Evolutionary conservation across 2,113 vertebrate species (phyloP).

Genomic region (Notechis scutatus): DNA sequence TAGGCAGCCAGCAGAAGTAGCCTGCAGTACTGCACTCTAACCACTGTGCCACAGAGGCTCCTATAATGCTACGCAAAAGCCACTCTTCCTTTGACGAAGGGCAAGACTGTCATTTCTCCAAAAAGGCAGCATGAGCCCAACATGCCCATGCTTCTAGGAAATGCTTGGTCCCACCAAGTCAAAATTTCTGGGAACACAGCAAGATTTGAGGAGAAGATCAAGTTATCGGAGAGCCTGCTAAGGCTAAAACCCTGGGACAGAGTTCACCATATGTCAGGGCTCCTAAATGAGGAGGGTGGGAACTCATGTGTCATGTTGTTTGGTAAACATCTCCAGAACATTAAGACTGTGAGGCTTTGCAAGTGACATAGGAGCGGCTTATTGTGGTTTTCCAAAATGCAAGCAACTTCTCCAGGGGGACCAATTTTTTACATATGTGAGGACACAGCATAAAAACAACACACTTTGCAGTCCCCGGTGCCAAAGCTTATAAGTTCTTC

Average conservation of each 20-base stretch:
- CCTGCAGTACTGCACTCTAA: no score
- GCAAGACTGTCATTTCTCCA: not conserved
- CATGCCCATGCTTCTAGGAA: not conserved
- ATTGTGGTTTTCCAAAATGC: not conserved
- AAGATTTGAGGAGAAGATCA: not conserved
- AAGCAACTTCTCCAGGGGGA: not conserved
- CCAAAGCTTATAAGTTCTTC: not conserved
- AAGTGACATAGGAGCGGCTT: not conserved
- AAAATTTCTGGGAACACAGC: not conserved
- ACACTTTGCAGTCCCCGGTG: not conserved
- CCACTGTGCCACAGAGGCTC: no score
- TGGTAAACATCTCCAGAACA: not conserved
- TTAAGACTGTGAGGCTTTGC: not conserved
- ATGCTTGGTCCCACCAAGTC: not conserved
- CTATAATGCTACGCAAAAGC: not conserved
- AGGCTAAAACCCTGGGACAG: not conserved
- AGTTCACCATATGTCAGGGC: not conserved
- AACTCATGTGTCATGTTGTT: not conserved
- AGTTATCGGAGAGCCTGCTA: not conserved
- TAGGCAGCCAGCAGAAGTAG: no score
- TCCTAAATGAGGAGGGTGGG: slow-evolving; percentile 3
- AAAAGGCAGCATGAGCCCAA: not conserved
- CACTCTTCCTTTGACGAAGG: not conserved
- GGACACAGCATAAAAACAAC: not conserved
- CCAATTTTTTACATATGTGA: not conserved